A percentile compares a stretch with the other conserved stretches of the same genome.
These are phyloP conservation scores for Zhuqinia jingwanae DNA, from an alignment of 2,888 invertebrate species.

Conservation along the genomic window DNA sequence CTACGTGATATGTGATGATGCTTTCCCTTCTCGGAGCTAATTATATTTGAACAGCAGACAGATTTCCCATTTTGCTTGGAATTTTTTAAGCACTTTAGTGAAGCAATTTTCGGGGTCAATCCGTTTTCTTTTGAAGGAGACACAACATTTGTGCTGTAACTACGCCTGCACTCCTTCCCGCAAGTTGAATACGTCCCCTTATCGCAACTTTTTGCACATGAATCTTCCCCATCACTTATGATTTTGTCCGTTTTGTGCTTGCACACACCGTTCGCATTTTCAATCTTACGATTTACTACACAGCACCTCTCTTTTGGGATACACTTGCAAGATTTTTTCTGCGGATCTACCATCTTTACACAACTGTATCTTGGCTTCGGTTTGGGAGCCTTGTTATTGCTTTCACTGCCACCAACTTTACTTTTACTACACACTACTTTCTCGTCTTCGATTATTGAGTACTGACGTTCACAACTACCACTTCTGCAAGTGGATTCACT, in stretches of 20 bases:
- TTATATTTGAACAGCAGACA: constrained; percentile 66
- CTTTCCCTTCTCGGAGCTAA: constrained; percentile 56
- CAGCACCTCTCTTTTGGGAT: constrained; percentile 74
- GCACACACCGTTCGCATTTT: constrained; percentile 41
- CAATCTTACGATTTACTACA: constrained; percentile 52
- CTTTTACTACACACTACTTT: constrained; percentile 38
- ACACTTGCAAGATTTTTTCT: constrained; percentile 74
- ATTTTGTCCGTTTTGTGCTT: constrained; percentile 52
- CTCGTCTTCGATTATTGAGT: constrained; percentile 73
- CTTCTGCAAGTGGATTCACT: constrained; percentile 19
- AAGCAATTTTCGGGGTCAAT: constrained; percentile 78
- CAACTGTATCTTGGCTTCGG: constrained; percentile 71
- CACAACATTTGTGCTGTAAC: constrained; percentile 72
- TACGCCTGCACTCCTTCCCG: constrained; percentile 72
- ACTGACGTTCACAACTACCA: constrained; percentile 65
- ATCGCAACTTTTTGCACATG: neutral
- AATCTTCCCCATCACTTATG: constrained; percentile 1
- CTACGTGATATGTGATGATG: constrained; percentile 35
- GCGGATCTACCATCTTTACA: constrained; percentile 72
- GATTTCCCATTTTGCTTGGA: constrained; percentile 60
- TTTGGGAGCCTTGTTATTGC: constrained; percentile 62
- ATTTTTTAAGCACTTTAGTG: constrained; percentile 77
- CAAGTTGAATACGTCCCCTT: constrained; percentile 32
- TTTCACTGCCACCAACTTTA: constrained; percentile 55
- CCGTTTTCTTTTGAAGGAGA: constrained; percentile 74